Evolutionary conservation across 1,140 invertebrate species (phyloP).

Genomic region (Drosophila obscura): DNA sequence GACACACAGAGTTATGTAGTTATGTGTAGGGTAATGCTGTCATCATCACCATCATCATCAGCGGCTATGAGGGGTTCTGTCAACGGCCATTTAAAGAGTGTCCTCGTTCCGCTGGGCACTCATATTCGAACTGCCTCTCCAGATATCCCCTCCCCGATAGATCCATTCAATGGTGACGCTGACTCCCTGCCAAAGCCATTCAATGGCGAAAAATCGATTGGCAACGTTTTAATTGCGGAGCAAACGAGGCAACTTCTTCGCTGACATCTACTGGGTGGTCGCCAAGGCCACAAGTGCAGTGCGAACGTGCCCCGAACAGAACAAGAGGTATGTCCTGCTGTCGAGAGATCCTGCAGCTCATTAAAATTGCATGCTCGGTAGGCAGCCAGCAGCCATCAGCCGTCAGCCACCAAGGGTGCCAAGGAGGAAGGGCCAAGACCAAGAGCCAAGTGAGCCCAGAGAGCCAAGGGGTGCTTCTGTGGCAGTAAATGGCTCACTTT

Average conservation of each 20-base stretch:
- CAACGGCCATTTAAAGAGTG: slow-evolving; percentile 55
- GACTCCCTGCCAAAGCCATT: slow-evolving; percentile 34
- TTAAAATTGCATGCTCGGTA: slow-evolving; percentile 60
- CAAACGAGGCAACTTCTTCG: slow-evolving; percentile 55
- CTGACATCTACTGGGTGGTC: slow-evolving; percentile 57
- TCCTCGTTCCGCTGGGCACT: slow-evolving; percentile 39
- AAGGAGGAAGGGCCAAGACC: not conserved
- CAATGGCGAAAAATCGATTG: slow-evolving; percentile 72
- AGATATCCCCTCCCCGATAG: too few species aligned
- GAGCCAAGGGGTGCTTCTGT: slow-evolving; percentile 52
- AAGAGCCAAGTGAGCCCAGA: slow-evolving; percentile 8
- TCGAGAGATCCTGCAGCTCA: slow-evolving; percentile 44
- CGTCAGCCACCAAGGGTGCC: too few species aligned
- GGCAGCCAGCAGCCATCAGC: not conserved
- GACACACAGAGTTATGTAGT: slow-evolving; percentile 20
- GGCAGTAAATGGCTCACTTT: slow-evolving; percentile 76
- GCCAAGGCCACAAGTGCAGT: slow-evolving; percentile 38
- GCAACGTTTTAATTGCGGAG: slow-evolving; percentile 78
- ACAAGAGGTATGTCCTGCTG: slow-evolving; percentile 13
- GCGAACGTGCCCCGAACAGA: slow-evolving; percentile 61
- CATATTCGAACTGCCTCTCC: too few species aligned
- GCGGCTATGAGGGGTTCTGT: slow-evolving; percentile 45
- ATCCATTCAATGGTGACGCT: slow-evolving; percentile 26
- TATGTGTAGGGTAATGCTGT: slow-evolving; percentile 43
- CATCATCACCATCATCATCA: slow-evolving; percentile 42